These are phyloP conservation scores for Lepilemur septentrionalis DNA, from an alignment of 2,797 vertebrate genomes.

Conservation along the genomic window DNA sequence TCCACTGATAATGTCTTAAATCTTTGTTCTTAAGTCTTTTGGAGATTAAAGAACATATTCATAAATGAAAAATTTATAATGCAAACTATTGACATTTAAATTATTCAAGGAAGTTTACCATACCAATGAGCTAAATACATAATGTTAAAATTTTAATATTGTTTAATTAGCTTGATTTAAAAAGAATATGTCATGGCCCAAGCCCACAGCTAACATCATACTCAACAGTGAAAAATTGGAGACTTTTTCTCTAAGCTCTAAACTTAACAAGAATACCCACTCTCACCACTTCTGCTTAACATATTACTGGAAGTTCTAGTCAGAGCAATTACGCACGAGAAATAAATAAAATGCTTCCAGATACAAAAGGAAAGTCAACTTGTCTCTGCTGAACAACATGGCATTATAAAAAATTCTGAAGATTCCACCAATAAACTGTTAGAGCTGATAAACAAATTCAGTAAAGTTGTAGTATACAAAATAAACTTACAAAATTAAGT, in stretches of 20 bases:
- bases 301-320: neutral
- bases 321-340: neutral
- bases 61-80: conserved; percentile 35
- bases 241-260: neutral
- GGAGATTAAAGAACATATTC: neutral
- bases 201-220: neutral
- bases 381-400: neutral
- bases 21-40: neutral
- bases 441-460: neutral
- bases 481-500: neutral
- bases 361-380: neutral
- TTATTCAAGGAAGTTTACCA: conserved; percentile 44
- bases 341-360: neutral
- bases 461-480: neutral
- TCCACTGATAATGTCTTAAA: neutral
- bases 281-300: neutral
- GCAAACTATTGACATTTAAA: conserved; percentile 35
- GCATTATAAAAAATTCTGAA: neutral
- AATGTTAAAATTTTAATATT: conserved; percentile 51
- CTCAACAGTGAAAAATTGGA: neutral
- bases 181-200: neutral
- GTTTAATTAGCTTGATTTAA: conserved; percentile 51
- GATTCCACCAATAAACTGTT: neutral
- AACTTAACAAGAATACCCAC: neutral
- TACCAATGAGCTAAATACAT: conserved; percentile 12